Conservation (phyloP, 2,888 invertebrate genomes). For the Drosophila rellima region DNA sequence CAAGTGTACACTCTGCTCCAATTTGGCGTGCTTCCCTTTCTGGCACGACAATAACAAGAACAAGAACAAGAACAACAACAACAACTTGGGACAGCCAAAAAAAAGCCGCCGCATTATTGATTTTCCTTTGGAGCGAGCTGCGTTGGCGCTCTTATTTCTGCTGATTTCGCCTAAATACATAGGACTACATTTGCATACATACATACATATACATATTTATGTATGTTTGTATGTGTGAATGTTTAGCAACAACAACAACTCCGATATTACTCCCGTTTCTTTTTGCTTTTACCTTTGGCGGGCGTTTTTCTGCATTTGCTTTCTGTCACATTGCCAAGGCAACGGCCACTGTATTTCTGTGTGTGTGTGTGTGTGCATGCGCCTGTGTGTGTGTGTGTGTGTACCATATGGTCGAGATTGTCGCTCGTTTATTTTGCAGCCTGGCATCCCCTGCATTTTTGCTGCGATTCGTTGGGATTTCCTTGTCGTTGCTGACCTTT, state of each 20-base stretch:
- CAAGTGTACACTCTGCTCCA: slow-evolving; percentile 43
- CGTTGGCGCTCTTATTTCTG: slow-evolving; percentile 66
- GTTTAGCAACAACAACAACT: slow-evolving; percentile 36
- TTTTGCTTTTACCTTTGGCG: slow-evolving; percentile 41
- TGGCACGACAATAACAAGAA: no score
- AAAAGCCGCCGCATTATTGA: slow-evolving; percentile 67
- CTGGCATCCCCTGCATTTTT: slow-evolving; percentile 41
- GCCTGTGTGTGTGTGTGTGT: slow-evolving; percentile 16
- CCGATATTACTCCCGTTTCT: slow-evolving; percentile 39
- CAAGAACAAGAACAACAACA: no score
- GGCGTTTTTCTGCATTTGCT: slow-evolving; percentile 60
- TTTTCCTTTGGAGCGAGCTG: slow-evolving; percentile 55
- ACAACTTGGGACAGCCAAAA: slow-evolving; percentile 37
- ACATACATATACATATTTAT: background rate
- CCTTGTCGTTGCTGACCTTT: slow-evolving; percentile 48
- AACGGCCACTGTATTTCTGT: slow-evolving; percentile 34
- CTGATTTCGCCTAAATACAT: slow-evolving; percentile 36
- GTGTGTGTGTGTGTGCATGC: slow-evolving; percentile 1
- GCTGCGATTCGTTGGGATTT: slow-evolving; percentile 16
- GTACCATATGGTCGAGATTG: slow-evolving; percentile 65
- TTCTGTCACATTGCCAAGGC: slow-evolving; percentile 78
- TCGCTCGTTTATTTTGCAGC: slow-evolving; percentile 27
- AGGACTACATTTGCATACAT: background rate
- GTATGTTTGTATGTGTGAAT: slow-evolving; percentile 7
- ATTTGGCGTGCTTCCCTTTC: slow-evolving; percentile 46